Evolutionary conservation across 2,797 vertebrate genomes (phyloP), one percentile per base, ranked within the genome.

Genomic region (Discoglossus pictus): DNA sequence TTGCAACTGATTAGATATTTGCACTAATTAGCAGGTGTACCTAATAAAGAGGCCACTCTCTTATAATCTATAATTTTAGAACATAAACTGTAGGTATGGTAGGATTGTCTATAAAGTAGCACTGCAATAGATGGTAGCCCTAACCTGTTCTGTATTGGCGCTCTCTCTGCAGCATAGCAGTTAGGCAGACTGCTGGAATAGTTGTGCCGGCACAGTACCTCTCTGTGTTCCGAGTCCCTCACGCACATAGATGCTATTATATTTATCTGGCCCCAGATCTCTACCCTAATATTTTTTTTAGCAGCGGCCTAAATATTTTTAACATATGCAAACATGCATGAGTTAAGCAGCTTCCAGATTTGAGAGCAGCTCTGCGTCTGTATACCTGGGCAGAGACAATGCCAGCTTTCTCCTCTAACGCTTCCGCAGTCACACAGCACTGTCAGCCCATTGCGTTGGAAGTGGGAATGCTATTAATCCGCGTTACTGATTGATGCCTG

Each of bases 241-340:
- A 72, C 23, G 81, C 79, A 80, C 65, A 68, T 74, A 77, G 80
- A 7, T 76, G 80, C 72, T 77, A 79, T 81, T 82, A 76, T 83
- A 75, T 61, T 75, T 56, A 25, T 72, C 77, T 80, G 83, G 79
- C 78, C 73, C 75, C 76, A 68, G 60, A 75, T 64, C 80, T 67
- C 1, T 73, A 64, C 24, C 72, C 78, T 74, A 78, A 81, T 78
- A 77, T 81, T 76, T 78, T 81, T 82, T 80, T 79, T 78, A 78
- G 77, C 79, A 10, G 75, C 13, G 79, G 75, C 82, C 79, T 83
- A 84, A 83, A 80, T 80, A 67, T 81, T 80, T 84, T 83, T 76
- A 78, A 80, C 77, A 75, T 77, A 76, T 61, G 75, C 79, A 81
- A 83, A 87, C 75, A 76, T 2, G 51, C 65, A 40, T 6, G 79